Base-by-base conservation (phyloP, 92 coral and sea anemone genomes). In the Palythoa caribaeorum region DNA sequence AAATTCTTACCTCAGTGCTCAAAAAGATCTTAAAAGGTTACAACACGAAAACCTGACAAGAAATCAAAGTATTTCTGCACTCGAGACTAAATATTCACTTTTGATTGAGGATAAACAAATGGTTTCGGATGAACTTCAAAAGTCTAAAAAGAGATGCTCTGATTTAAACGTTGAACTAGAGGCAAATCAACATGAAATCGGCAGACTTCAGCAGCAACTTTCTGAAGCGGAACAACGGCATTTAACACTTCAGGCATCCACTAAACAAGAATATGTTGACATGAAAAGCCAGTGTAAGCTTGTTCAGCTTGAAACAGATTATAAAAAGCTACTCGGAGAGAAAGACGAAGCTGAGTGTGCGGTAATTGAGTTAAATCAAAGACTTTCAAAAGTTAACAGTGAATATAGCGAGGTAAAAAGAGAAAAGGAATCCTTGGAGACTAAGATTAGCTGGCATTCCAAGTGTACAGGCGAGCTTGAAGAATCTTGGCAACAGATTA, bases 381-480 rank as follows among this genome's bases (percentile, higher is more conserved):
- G 81, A 62, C 77, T 84, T 60, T 76, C 87, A 69, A 89, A 89
- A 68, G 59, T 89, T 53, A 84, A 74, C 10, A 76, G 78, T 53
- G 81, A 81, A 37, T 76, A 70, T 69, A 59, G 89, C 55, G 89
- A 89, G 14, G 79, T 89, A 19, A 70, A 44, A 21, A 75, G 92
- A 21, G 89, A 76, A 1, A 89, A 89, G 70, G 92, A 84, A 54
- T 83, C 85, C 37, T 17, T 78, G 14, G 89, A 89, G 68, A 69
- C 85, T 70, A 86, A 89, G 38, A 38, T 84, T 11, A 83, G 54
- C 13, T 89, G 92, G 92, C 73, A 81, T 50, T 76, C 92, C 13
- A 89, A 89, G 79, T 89, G 89, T 9, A 77, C 84, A 36, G 37
- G 89, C n/a, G 92, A 89, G 57, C 86, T 89, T 2, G 92, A 84